A percentile compares a stretch with the other conserved stretches of the same genome.
phyloP scores from a whole-genome alignment of 2,888 invertebrate genomes.

The Globia sparganii region DNA sequence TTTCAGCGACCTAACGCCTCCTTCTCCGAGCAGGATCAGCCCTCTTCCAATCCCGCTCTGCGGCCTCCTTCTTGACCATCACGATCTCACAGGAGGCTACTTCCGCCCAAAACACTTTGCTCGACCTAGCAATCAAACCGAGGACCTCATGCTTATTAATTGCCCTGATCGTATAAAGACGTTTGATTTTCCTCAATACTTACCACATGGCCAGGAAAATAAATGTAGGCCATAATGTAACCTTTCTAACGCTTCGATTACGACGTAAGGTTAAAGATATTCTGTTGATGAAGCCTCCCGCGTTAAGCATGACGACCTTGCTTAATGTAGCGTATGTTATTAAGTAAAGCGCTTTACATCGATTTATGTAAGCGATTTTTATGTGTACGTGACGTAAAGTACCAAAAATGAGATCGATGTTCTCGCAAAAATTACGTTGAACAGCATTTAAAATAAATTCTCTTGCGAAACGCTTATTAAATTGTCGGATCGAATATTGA shows the following conservation, averaged over 20 bases:
- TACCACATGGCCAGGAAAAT: constrained; percentile 18
- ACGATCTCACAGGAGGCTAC: no score
- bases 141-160: background rate
- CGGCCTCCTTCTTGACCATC: no score
- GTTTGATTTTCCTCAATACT: background rate
- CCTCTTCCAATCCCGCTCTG: no score
- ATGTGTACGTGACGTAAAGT: constrained; percentile 38
- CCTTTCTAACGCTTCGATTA: constrained; percentile 50
- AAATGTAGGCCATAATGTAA: constrained; percentile 32
- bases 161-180: background rate
- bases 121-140: background rate
- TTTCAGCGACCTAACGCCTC: no score
- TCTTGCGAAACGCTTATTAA: constrained; percentile 23
- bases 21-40: no score
- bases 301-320: constrained; percentile 58
- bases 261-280: constrained; percentile 58
- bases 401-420: constrained; percentile 26
- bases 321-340: constrained; percentile 66
- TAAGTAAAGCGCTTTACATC: constrained; percentile 61
- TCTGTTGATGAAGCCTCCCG: constrained; percentile 59
- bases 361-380: constrained; percentile 54
- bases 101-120: no score
- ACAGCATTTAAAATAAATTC: constrained; percentile 26
- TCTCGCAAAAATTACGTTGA: constrained; percentile 24
- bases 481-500: constrained; percentile 25